Base-by-base conservation (phyloP, 2,888 invertebrate genomes). In the Lasiommata megera region DNA sequence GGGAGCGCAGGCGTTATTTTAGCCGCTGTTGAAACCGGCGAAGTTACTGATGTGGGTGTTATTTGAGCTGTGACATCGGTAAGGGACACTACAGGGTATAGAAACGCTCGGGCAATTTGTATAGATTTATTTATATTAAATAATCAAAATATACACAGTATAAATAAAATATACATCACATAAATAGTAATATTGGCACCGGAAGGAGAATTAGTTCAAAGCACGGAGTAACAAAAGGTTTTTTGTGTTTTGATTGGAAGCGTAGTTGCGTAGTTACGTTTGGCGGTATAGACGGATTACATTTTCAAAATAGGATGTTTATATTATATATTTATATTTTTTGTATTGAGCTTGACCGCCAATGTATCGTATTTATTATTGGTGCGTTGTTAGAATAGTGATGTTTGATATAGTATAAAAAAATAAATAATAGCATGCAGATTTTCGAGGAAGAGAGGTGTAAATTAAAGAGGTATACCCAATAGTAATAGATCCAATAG, bases 11-110 rank as follows among this genome's bases (percentile, higher is more conserved):
- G 79, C 31, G 81, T 75, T 52, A 80, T 74, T 73, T 82, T 84
- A 58, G 81, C 83, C 40, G 86, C 79, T 37, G 84, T 83, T 2
- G 89, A 80, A 28, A 89, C 79, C n/a, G 91, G 84, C 52, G 91
- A 86, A 60, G 90, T 88, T 63, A 84, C 79, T 28, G 87, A 87
- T 23, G 88, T 88, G 48, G 91, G 88, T 11, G 91, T 87, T 74
- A 92, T 92, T 73, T 90, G 84, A 63, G 92, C 89, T 72, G 91
- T 88, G 66, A 90, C 91, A 73, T 92, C 92, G 70, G 92, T 88
- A 64, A 92, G 86, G 71, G 93, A 92, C 67, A 92, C 92, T 88
- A 71, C 65, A 72, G 67, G 64, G 56, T 60, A 56, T 66, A 59
- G 51, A 72, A 72, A 74, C 63, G 65, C 71, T 63, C 69, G 66